Conservation (phyloP, 2,888 invertebrate genomes). For the Agrotis segetum region DNA sequence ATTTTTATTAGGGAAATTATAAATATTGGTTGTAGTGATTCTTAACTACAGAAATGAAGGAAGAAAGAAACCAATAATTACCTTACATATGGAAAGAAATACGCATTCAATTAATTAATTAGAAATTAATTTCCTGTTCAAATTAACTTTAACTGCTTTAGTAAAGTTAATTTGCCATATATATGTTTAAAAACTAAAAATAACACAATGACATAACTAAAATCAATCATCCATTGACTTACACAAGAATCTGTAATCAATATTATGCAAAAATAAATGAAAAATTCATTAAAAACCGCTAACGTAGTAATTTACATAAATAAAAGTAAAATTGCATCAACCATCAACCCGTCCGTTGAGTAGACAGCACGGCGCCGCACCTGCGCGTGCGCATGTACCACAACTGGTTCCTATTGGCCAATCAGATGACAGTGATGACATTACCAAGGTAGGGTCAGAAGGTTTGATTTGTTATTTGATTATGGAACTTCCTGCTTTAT, state of each 20-base stretch:
- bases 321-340: constrained; percentile 60
- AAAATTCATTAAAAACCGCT: constrained; percentile 37
- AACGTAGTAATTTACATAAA: constrained; percentile 55
- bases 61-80: neutral
- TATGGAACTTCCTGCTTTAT: neutral
- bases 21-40: neutral
- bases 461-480: constrained; percentile 11
- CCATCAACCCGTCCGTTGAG: constrained; percentile 50
- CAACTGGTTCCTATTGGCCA: constrained; percentile 65
- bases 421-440: constrained; percentile 49
- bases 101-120: neutral
- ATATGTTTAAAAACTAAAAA: neutral
- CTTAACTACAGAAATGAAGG: neutral
- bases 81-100: neutral
- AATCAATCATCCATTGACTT: constrained; percentile 9
- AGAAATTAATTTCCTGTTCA: constrained; percentile 17
- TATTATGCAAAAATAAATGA: constrained; percentile 49
- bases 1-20: neutral
- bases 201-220: constrained; percentile 17
- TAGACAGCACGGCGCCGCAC: constrained; percentile 84
- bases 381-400: constrained; percentile 71
- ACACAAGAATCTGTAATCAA: constrained; percentile 38
- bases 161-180: neutral
- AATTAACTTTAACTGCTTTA: constrained; percentile 12
- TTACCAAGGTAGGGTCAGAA: constrained; percentile 35